phyloP scores from a whole-genome alignment of 1,140 invertebrate genomes.

The Dinothrombium tinctorium region DNA sequence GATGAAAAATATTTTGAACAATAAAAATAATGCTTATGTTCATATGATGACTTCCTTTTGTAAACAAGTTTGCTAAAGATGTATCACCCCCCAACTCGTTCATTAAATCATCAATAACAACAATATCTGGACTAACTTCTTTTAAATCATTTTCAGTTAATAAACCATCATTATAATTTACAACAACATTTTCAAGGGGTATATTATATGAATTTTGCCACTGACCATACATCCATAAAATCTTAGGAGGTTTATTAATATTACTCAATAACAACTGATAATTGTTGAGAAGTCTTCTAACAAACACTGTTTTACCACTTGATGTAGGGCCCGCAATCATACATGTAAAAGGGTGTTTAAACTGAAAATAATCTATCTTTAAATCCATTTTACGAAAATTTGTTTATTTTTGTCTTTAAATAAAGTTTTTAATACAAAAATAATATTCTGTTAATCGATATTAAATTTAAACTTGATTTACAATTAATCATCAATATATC shows the following conservation, averaged over 20 bases:
- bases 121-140: conserved; percentile 4
- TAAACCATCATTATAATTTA: conserved; percentile 2
- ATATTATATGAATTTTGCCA: conserved; percentile 1
- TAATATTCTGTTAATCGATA: no score
- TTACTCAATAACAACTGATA: neutral
- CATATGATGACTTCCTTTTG: conserved; percentile 20
- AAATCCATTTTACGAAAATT: no score
- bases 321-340: no score
- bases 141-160: neutral
- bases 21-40: conserved; percentile 23
- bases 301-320: no score
- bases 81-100: conserved; percentile 18
- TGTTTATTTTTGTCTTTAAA: no score
- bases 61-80: conserved; percentile 20
- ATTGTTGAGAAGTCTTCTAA: neutral
- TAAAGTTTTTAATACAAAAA: no score
- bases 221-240: conserved; percentile 2
- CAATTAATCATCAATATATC: no score
- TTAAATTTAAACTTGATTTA: no score
- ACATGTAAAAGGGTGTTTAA: no score
- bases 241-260: neutral
- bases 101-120: conserved; percentile 23
- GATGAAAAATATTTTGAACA: conserved; percentile 23
- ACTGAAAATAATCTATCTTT: no score
- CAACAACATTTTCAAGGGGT: neutral